These are phyloP conservation scores for Falcaria lacertinaria DNA, from an alignment of 2,888 invertebrate genomes.

Conservation along the genomic window DNA sequence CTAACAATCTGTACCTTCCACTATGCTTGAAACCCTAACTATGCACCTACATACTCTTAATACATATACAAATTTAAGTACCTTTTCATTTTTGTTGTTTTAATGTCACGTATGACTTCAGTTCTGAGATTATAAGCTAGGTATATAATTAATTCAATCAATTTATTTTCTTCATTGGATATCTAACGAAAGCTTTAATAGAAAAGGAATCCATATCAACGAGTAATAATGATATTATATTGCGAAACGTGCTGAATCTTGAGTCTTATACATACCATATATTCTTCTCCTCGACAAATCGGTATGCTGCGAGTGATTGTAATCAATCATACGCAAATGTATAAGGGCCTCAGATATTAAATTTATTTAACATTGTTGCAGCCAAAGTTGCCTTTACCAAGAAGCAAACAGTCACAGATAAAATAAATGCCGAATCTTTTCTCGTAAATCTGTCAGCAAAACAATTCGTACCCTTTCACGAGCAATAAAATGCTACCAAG, in stretches of 20 bases:
- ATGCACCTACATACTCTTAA: no score
- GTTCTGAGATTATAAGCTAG: no score
- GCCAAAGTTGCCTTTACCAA: conserved; percentile 45
- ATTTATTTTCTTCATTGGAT: no score
- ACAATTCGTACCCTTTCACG: conserved; percentile 79
- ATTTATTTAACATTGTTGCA: conserved; percentile 38
- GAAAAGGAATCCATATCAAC: no score
- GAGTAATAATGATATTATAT: no score
- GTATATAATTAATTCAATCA: background rate
- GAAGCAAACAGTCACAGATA: conserved; percentile 62
- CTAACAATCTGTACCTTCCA: conserved; percentile 27
- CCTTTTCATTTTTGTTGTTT: no score
- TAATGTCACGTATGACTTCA: no score
- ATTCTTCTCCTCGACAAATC: background rate
- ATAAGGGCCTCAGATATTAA: conserved; percentile 29
- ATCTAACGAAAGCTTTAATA: no score
- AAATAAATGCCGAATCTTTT: conserved; percentile 74
- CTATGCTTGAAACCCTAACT: background rate
- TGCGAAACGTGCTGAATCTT: no score
- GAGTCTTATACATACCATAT: no score
- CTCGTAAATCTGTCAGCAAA: conserved; percentile 78
- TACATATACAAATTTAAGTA: no score
- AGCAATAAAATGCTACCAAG: conserved; percentile 76
- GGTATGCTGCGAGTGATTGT: background rate
- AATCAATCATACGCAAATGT: conserved; percentile 30